phyloP scores from a whole-genome alignment of 2,113 vertebrate species.

The Bujurquina vittata region DNA sequence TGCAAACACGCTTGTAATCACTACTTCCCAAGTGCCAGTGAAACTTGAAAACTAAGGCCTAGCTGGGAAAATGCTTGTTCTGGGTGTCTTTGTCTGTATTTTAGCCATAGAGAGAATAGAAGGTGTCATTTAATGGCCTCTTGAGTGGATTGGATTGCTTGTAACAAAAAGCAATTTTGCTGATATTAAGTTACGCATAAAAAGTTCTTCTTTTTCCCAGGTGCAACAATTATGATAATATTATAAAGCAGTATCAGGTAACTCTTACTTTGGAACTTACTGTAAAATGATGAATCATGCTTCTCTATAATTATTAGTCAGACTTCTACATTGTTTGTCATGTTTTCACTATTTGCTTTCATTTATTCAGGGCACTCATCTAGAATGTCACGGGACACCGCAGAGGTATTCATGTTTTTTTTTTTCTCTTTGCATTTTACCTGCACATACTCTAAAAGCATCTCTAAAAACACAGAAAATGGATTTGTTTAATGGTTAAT shows the following conservation, averaged over 20 bases:
- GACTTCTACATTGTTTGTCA: background rate
- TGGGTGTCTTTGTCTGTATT: background rate
- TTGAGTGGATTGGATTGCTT: background rate
- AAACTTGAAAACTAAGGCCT: background rate
- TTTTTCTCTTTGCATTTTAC: background rate
- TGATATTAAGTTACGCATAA: background rate
- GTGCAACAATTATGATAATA: background rate
- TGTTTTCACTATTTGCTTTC: fast-evolving
- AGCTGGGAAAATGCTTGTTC: background rate
- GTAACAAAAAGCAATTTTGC: background rate
- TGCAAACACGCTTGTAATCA: too few relatives aligned
- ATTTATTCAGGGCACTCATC: conserved; percentile 45
- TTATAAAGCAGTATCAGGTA: conserved; percentile 42
- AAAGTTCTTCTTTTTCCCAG: conserved; percentile 21
- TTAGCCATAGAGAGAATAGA: background rate
- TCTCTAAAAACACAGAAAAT: background rate
- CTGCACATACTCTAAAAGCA: background rate
- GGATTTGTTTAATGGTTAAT: too few relatives aligned
- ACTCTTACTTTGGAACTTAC: background rate
- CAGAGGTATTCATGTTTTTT: conserved; percentile 50
- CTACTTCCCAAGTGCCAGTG: too few relatives aligned
- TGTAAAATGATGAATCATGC: fast-evolving
- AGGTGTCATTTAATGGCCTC: background rate
- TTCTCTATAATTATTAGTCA: background rate
- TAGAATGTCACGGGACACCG: conserved; percentile 58